These are phyloP conservation scores for Phaedon cochleariae DNA, from an alignment of 2,888 invertebrate species.

Conservation along the genomic window DNA sequence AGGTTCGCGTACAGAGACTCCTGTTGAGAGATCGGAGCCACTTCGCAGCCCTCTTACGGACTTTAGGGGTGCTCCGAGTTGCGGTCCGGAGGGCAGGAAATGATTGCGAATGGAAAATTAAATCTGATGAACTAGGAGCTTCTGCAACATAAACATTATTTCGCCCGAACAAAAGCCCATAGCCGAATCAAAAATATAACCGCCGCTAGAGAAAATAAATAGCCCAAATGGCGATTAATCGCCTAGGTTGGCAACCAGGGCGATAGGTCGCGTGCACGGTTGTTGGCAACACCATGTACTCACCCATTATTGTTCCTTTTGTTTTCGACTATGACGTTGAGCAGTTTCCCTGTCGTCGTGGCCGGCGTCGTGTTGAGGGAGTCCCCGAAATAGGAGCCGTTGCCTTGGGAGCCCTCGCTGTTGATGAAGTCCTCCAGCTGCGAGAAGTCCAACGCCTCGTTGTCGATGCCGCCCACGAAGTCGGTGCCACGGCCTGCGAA, in stretches of 20 bases:
- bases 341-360: conserved; percentile 53
- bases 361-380: conserved; percentile 53
- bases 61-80: conserved; percentile 96
- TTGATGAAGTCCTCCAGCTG: conserved; percentile 90
- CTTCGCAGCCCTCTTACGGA: conserved; percentile 78
- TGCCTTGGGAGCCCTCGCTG: conserved; percentile 66
- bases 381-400: conserved; percentile 62
- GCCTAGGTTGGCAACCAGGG: too few relatives aligned
- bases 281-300: too few relatives aligned
- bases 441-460: conserved; percentile 80
- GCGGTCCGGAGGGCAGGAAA: conserved; percentile 93
- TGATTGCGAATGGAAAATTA: conserved; percentile 67
- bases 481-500: conserved; percentile 77
- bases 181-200: too few relatives aligned
- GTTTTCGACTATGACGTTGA: conserved; percentile 61
- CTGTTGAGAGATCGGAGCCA: too few relatives aligned
- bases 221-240: too few relatives aligned
- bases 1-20: conserved; percentile 68
- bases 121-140: too few relatives aligned
- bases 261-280: too few relatives aligned
- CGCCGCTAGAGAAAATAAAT: too few relatives aligned
- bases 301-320: conserved; percentile 58
- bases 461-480: conserved; percentile 87
- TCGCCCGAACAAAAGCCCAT: too few relatives aligned
- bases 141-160: too few relatives aligned